A percentile compares a stretch with the other conserved stretches of the same genome.
Evolutionary conservation across 1,140 invertebrate genomes (phyloP).

Genomic region (Limonius californicus): DNA sequence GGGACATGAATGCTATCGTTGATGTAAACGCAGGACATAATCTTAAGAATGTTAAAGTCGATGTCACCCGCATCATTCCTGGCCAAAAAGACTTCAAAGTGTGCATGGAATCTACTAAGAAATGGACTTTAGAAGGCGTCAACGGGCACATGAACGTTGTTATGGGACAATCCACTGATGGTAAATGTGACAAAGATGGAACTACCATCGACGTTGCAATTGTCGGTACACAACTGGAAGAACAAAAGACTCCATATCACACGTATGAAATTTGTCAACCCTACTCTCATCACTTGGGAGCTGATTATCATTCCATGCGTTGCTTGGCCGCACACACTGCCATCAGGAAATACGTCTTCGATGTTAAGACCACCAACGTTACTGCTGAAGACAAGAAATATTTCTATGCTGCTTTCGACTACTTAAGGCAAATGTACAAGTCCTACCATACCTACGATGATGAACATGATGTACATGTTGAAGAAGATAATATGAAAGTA

Average conservation of each 20-base stretch:
- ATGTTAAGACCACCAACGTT: slow-evolving; percentile 2
- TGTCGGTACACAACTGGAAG: slow-evolving; percentile 25
- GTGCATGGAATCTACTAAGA: slow-evolving; percentile 41
- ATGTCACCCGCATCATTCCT: slow-evolving; percentile 40
- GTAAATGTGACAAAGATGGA: slow-evolving; percentile 32
- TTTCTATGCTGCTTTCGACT: too few relatives aligned
- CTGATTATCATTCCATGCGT: slow-evolving; percentile 14
- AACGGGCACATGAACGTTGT: slow-evolving; percentile 36
- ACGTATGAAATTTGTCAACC: slow-evolving; percentile 24
- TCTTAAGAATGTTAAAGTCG: slow-evolving; percentile 37
- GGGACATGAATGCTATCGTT: slow-evolving; percentile 42
- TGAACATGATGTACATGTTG: too few relatives aligned
- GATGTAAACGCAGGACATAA: slow-evolving; percentile 38
- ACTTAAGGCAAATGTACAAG: too few relatives aligned
- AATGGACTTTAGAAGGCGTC: slow-evolving; percentile 13
- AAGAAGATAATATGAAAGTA: too few relatives aligned
- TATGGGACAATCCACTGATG: slow-evolving; percentile 29
- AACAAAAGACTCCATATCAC: slow-evolving; percentile 27
- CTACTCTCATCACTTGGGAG: slow-evolving; percentile 12
- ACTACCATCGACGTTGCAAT: slow-evolving; percentile 28
- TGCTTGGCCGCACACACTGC: slow-evolving; percentile 26
- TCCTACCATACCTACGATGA: too few relatives aligned
- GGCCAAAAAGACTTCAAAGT: slow-evolving; percentile 45
- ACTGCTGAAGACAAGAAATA: too few relatives aligned
- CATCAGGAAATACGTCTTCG: slow-evolving; percentile 29